Conservation (phyloP, 2,888 invertebrate genomes). For the Rosalia funebris region DNA sequence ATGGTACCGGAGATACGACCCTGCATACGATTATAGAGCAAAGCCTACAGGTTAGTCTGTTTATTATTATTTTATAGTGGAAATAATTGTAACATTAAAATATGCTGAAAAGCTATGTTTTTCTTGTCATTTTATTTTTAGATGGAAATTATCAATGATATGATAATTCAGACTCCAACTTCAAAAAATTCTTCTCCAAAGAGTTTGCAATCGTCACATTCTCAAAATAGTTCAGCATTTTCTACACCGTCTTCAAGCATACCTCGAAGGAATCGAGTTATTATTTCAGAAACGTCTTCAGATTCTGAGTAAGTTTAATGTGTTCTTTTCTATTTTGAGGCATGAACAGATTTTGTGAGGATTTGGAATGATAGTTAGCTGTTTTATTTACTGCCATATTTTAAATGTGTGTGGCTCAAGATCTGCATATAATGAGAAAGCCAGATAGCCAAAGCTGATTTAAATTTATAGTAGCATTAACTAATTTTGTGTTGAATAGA, state of each 20-base stretch:
- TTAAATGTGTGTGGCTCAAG: too few species aligned
- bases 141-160: too few species aligned
- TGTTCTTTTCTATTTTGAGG: neutral
- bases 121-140: slow-evolving; percentile 5
- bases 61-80: neutral
- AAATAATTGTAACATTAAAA: neutral
- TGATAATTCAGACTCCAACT: neutral
- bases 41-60: slow-evolving; percentile 10
- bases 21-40: slow-evolving; percentile 17
- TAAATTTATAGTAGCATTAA: too few species aligned
- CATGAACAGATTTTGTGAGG: neutral
- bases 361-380: too few species aligned
- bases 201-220: neutral
- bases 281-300: slow-evolving; percentile 14
- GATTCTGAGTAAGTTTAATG: slow-evolving; percentile 13
- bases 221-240: slow-evolving; percentile 1
- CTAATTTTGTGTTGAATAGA: too few species aligned
- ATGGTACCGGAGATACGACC: slow-evolving; percentile 1
- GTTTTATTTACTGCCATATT: neutral
- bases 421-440: too few species aligned
- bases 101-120: too few species aligned
- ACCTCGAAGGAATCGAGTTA: slow-evolving; percentile 2
- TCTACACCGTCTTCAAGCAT: neutral
- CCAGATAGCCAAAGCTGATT: too few species aligned
- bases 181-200: neutral